Evolutionary conservation across 2,113 vertebrate genomes (phyloP).

Genomic region (Bungarus multicinctus): DNA sequence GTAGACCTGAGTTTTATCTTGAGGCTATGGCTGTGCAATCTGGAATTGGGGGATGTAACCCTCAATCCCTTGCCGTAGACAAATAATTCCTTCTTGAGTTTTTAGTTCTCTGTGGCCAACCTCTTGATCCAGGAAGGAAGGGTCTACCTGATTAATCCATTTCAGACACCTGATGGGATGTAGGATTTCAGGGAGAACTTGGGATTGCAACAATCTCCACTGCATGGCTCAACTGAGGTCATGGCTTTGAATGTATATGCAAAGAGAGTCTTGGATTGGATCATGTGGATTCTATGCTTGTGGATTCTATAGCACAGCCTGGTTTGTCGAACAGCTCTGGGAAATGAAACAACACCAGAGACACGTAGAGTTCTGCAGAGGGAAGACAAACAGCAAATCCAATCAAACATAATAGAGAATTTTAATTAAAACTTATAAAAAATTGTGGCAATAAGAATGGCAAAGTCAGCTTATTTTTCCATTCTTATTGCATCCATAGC

Average conservation of each 20-base stretch:
- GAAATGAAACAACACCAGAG: too few relatives aligned
- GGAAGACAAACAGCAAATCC: background rate
- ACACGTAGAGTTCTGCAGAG: background rate
- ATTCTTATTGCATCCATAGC: background rate
- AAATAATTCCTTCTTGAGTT: background rate
- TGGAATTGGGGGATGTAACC: too few relatives aligned
- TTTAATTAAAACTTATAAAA: background rate
- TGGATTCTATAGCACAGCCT: too few relatives aligned
- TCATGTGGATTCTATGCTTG: background rate
- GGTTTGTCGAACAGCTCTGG: too few relatives aligned
- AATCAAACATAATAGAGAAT: background rate
- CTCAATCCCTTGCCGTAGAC: background rate
- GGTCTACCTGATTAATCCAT: background rate
- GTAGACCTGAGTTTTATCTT: background rate
- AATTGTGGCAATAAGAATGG: background rate
- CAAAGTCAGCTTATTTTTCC: background rate
- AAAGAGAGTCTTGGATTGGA: background rate
- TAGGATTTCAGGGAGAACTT: background rate
- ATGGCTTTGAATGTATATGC: background rate
- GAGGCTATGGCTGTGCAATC: background rate
- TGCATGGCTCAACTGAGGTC: background rate
- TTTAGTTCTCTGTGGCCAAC: background rate
- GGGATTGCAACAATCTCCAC: background rate
- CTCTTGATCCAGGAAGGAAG: background rate
- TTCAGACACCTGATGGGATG: background rate